Evolutionary conservation across 2,888 invertebrate genomes (phyloP), one percentile per base, ranked within the genome.

Genomic region (Himalopsyche anomala): DNA sequence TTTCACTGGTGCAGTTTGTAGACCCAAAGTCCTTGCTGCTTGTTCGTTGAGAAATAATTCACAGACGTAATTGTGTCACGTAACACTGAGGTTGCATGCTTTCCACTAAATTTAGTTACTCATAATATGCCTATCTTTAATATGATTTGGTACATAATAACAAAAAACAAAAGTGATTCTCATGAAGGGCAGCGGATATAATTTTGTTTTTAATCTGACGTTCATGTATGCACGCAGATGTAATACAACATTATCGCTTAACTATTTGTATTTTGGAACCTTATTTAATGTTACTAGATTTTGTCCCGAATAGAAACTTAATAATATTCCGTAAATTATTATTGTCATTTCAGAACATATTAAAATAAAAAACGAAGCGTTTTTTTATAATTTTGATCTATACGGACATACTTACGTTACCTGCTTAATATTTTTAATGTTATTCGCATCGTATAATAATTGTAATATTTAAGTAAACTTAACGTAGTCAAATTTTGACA

Each of bases 41-140:
- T 74, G 12, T 74, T 74, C 74, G 38, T 36, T 51, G 51, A 74
- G 36, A 74, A 74, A 36, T 38, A 74, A 74, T 74, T 74, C 15
- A 36, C 28, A 74, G 74, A 74, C 9, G 15, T 74, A 74, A 74
- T 74, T 38, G 28, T 74, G 74, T 74, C 74, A 74, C 74, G 74
- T 74, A 74, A 74, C 15, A 74, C n/a, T 74, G 74, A 74, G 74
- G 74, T 15, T 74, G 74, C 2, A 74, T 38, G 38, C 74, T 74
- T 74, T 74, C 74, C 74, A 74, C 74, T 74, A 38, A 36, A 74
- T 74, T 74, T 6, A 36, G 38, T 74, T 74, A 51, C 51, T 38
- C 38, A 36, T 38, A 74, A 36, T 74, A 28, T 28, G 69, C 28
- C 69, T 11, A 69, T 69, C 19, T 40, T 40, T 45, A 51, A 51